phyloP scores from a whole-genome alignment of 1,140 invertebrate genomes.

The Drosophila leontia region DNA sequence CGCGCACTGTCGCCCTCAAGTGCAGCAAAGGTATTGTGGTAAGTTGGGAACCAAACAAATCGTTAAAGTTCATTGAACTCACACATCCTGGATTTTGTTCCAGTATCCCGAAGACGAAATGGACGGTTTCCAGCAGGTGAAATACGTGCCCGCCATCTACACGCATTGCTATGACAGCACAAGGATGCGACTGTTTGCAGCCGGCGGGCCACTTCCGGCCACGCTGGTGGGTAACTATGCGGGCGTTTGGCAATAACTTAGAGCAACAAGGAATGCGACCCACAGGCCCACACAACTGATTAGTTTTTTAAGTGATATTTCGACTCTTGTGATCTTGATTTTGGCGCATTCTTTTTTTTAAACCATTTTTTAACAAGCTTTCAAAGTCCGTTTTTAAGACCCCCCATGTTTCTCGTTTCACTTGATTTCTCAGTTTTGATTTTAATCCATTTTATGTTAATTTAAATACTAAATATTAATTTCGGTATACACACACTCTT shows the following conservation, averaged over 20 bases:
- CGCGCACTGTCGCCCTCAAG: constrained; percentile 94
- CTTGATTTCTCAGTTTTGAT: constrained; percentile 14
- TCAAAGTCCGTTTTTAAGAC: constrained; percentile 21
- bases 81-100: not conserved
- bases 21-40: constrained; percentile 96
- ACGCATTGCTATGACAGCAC: constrained; percentile 97
- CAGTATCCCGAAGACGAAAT: constrained; percentile 94
- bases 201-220: constrained; percentile 96
- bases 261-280: constrained; percentile 27
- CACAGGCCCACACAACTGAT: constrained; percentile 57
- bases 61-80: no score
- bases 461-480: constrained; percentile 36
- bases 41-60: constrained; percentile 69
- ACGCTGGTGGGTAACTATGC: constrained; percentile 94
- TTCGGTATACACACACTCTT: constrained; percentile 23
- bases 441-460: constrained; percentile 43
- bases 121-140: constrained; percentile 92
- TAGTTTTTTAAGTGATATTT: constrained; percentile 51
- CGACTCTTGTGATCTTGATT: constrained; percentile 39
- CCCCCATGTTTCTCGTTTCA: constrained; percentile 34
- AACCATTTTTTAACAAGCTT: not conserved
- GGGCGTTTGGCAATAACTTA: constrained; percentile 87
- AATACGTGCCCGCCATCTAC: constrained; percentile 97
- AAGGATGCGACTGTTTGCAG: constrained; percentile 96
- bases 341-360: not conserved